Evolutionary conservation across 2,888 invertebrate species (phyloP), one percentile per base, ranked within the genome.

Genomic region (Fragum sueziense): DNA sequence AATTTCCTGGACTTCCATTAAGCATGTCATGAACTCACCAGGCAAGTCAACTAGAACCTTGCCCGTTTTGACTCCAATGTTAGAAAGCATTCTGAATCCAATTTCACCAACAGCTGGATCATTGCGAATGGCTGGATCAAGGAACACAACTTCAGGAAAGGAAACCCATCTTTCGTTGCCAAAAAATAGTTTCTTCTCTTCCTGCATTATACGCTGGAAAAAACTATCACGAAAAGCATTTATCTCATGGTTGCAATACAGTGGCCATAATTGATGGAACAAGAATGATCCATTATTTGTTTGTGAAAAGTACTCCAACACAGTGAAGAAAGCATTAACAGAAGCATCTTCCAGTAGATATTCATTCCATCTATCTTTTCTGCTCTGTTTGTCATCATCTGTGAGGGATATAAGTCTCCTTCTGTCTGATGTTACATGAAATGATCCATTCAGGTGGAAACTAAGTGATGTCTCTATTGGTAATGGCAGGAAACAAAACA

Each of bases 401-500:
- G 89, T 88, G 27, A 73, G 70, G 31, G 78, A 77, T 6, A 78
- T 68, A 14, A 93, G 85, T 37, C 87, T 84, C 14, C 90, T 77
- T 27, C 92, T 72, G 67, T 91, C 88, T 20, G 91, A 88, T n/a
- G 88, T 88, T 2, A 92, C 85, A 33, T 90, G 47, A 87, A 92
- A 92, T 11, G 87, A 85, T 0, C 89, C 92, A 81, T 92, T 92
- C 33, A 92, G 79, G 72, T 91, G 91, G n/a, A 91, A 83, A 9
- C 88, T 87, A 7, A 91, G 82, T 1, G 82, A 82, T 2, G 86
- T 87, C 37, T 81, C 73, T 22, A 90, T 84, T 25, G 92, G 91
- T 29, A 92, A 81, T 1, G 92, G 92, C 25, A 92, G 76, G 74
- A 87, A 92, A 75, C 91, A 65, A 82, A 91, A 92, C 0, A 91